Conservation (phyloP, 2,888 invertebrate genomes). For the Molanna angustata region DNA sequence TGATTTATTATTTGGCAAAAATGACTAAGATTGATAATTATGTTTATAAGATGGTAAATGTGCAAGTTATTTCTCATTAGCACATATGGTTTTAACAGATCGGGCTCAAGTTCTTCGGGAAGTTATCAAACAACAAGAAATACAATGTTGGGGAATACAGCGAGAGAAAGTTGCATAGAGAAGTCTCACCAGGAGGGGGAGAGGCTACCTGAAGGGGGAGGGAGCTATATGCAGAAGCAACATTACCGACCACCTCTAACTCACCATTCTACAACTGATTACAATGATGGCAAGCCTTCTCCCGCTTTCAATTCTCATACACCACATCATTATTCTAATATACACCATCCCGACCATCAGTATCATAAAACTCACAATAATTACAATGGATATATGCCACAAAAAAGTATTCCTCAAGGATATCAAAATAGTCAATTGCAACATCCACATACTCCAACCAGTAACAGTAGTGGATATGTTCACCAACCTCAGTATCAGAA, state of each 20-base stretch:
- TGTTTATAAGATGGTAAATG: no score
- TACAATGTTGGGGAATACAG: constrained; percentile 26
- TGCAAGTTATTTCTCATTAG: background rate
- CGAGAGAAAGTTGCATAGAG: constrained; percentile 27
- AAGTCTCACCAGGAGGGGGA: constrained; percentile 14
- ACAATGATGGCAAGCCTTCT: constrained; percentile 7
- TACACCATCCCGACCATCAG: constrained; percentile 52
- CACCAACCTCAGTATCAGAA: background rate
- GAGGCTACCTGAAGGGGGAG: constrained; percentile 7
- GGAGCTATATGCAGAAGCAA: constrained; percentile 5
- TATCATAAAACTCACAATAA: constrained; percentile 47
- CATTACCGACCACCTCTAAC: constrained; percentile 3
- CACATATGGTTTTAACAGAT: constrained; percentile 26
- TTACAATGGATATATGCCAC: constrained; percentile 41
- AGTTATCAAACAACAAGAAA: constrained; percentile 30
- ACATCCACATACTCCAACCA: no score
- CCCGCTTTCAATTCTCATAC: constrained; percentile 6
- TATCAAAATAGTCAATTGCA: constrained; percentile 41
- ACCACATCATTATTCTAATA: constrained; percentile 37
- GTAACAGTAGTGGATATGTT: background rate
- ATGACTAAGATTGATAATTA: no score
- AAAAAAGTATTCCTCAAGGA: constrained; percentile 43
- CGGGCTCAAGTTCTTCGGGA: constrained; percentile 30
- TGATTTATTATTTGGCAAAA: no score
- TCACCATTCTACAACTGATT: constrained; percentile 10